These are phyloP conservation scores for Pagetopsis macropterus DNA, from an alignment of 2,797 vertebrate genomes.

Conservation along the genomic window DNA sequence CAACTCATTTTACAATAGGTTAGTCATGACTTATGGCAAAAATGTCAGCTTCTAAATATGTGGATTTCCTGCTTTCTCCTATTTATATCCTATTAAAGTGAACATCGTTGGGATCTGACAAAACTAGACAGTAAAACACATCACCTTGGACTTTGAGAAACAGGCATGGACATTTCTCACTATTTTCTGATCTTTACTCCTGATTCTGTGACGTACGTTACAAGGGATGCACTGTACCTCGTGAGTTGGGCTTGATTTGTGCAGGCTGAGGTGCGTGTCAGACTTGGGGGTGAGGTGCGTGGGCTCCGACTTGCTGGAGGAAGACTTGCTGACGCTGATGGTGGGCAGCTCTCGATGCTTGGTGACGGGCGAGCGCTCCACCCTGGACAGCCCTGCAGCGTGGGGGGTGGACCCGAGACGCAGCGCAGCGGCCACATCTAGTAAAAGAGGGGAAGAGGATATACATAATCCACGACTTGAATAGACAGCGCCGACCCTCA, in stretches of 20 bases:
- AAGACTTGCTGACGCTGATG: slow-evolving; percentile 82
- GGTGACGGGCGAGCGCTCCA: slow-evolving; percentile 77
- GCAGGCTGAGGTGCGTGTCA: slow-evolving; percentile 88
- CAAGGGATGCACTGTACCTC: slow-evolving; percentile 84
- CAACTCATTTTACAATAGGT: too few relatives aligned
- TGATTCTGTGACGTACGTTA: slow-evolving; percentile 3
- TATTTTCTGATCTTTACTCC: not conserved
- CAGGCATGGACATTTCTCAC: too few relatives aligned
- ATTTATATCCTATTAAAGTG: too few relatives aligned
- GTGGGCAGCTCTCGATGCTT: slow-evolving; percentile 81
- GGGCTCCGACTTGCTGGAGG: slow-evolving; percentile 91
- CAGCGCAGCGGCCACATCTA: slow-evolving; percentile 80
- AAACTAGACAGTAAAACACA: too few relatives aligned
- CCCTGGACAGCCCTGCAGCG: slow-evolving; percentile 72
- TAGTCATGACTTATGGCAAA: too few relatives aligned
- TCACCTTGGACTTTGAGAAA: too few relatives aligned
- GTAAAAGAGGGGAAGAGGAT: slow-evolving; percentile 32
- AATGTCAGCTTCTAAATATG: too few relatives aligned
- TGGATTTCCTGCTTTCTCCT: too few relatives aligned
- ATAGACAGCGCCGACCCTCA: slow-evolving; percentile 20
- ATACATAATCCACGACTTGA: slow-evolving; percentile 47
- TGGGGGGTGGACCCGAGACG: slow-evolving; percentile 77
- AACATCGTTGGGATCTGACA: too few relatives aligned
- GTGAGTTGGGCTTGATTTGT: slow-evolving; percentile 92
- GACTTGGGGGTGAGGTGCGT: slow-evolving; percentile 84